These are phyloP conservation scores for Erethizon dorsatum DNA, from an alignment of 2,797 vertebrate genomes.

Conservation along the genomic window DNA sequence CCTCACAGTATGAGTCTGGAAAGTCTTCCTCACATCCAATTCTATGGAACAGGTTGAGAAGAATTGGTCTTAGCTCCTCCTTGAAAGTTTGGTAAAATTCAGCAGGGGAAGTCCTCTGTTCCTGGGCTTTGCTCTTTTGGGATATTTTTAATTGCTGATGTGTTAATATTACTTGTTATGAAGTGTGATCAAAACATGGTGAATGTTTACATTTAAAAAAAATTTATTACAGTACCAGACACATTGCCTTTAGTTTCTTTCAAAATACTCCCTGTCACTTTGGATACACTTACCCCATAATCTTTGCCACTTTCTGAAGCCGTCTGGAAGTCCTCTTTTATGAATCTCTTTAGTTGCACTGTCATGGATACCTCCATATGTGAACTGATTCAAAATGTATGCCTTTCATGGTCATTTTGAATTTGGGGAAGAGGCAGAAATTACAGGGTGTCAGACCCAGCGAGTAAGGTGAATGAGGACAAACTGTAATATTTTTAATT, in stretches of 20 bases:
- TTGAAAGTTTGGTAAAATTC: neutral
- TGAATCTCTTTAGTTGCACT: neutral
- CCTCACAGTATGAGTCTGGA: neutral
- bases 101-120: neutral
- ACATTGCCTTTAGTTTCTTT: neutral
- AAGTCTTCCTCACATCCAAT: neutral
- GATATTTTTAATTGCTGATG: neutral
- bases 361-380: neutral
- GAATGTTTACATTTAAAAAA: neutral
- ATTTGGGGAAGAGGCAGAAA: neutral
- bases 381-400: neutral
- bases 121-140: neutral
- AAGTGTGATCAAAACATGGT: neutral
- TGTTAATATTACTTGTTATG: neutral
- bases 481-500: neutral
- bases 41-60: neutral
- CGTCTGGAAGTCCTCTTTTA: neutral
- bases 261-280: neutral
- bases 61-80: neutral
- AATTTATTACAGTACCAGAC: neutral
- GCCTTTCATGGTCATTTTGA: neutral
- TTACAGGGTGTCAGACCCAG: neutral
- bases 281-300: neutral
- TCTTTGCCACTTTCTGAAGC: neutral
- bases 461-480: neutral